Conservation (phyloP, 2,797 vertebrate species). For the Sebastes matsubarae region DNA sequence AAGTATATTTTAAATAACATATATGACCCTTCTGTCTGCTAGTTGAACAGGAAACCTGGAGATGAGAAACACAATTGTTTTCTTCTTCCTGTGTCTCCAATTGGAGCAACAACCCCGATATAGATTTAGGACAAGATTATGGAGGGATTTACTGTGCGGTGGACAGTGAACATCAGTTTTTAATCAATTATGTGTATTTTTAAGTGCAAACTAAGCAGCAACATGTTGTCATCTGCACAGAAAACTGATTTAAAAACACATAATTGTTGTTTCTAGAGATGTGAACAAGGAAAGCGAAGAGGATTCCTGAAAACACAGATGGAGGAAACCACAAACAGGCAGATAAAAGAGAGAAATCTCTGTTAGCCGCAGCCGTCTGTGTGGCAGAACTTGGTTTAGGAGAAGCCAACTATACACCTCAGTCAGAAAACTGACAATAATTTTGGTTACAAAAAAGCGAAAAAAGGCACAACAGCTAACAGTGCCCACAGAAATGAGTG, state of each 20-base stretch:
- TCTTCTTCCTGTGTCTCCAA: conserved; percentile 58
- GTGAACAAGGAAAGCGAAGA: conserved; percentile 47
- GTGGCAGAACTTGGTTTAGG: conserved; percentile 12
- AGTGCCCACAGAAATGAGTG: not conserved
- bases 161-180: conserved; percentile 58
- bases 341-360: conserved; percentile 39
- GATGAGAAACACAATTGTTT: conserved; percentile 74
- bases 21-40: conserved; percentile 42
- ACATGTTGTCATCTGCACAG: conserved; percentile 58
- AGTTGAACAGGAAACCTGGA: conserved; percentile 64
- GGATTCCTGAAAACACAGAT: conserved; percentile 56
- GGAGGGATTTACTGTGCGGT: conserved; percentile 63
- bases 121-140: conserved; percentile 75
- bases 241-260: conserved; percentile 63
- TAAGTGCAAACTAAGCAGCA: conserved; percentile 59
- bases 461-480: not conserved
- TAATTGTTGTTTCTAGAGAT: conserved; percentile 60
- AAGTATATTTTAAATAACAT: conserved; percentile 58
- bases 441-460: conserved; percentile 1
- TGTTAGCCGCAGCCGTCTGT: conserved; percentile 26
- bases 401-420: conserved; percentile 26
- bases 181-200: conserved; percentile 68
- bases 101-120: conserved; percentile 58
- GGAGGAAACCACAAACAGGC: conserved; percentile 33
- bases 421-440: conserved; percentile 5